Conservation (phyloP, 2,797 vertebrate genomes). For the Netta rufina region DNA sequence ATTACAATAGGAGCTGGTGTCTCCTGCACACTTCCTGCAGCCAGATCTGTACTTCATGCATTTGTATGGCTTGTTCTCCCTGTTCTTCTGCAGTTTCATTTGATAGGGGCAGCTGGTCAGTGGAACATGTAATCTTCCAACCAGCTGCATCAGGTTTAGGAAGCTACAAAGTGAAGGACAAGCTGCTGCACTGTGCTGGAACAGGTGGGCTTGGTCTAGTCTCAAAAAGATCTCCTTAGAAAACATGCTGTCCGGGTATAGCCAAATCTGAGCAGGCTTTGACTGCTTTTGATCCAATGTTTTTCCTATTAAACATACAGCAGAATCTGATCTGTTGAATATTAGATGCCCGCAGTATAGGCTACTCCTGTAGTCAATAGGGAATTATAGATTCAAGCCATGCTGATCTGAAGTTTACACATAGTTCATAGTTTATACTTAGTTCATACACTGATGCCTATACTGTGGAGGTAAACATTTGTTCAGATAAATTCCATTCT, state of each 20-base stretch:
- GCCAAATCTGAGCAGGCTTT: not conserved
- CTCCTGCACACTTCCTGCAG: rapidly evolving
- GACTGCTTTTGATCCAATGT: not conserved
- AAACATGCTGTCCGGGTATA: not conserved
- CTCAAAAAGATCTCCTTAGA: rapidly evolving
- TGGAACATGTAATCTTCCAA: not conserved
- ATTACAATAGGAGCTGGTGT: rapidly evolving
- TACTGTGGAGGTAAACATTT: not conserved
- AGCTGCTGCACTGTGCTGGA: not conserved
- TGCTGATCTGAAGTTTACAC: not conserved
- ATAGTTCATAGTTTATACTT: not conserved
- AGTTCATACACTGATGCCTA: not conserved
- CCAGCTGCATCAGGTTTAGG: not conserved
- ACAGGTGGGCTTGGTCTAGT: not conserved
- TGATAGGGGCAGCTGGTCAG: not conserved
- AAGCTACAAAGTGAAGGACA: not conserved
- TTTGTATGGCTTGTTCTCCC: not conserved
- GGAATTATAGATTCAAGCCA: not conserved
- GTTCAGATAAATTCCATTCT: not conserved
- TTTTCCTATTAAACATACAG: not conserved
- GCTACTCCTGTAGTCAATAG: not conserved
- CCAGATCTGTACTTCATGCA: not conserved
- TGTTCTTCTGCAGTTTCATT: not conserved
- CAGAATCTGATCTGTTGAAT: not conserved
- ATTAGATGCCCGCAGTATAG: not conserved